Percentiles rank a stretch among this genome's conserved stretches.
Conservation (phyloP, 2,888 invertebrate genomes). For the Odontocolon sp. region DNA sequence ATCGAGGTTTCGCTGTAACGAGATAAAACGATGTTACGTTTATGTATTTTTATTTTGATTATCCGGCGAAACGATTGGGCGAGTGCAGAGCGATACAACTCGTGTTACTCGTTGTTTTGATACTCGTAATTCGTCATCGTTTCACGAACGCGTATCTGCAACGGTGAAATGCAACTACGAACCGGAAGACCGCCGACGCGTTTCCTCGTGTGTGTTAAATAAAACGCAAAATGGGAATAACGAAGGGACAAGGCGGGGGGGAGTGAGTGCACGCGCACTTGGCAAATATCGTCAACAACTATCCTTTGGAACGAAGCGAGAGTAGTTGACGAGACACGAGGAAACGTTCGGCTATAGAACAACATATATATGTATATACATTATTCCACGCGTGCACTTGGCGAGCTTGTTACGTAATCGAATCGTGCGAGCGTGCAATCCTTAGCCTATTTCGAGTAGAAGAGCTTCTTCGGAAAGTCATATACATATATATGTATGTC, state of each 20-base stretch:
- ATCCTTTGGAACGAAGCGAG: not conserved
- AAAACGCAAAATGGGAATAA: not conserved
- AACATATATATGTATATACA: not conserved
- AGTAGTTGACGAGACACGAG: slow-evolving; percentile 23
- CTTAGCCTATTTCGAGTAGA: slow-evolving; percentile 45
- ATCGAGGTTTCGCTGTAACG: not conserved
- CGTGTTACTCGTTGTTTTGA: not conserved
- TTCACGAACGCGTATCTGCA: not conserved
- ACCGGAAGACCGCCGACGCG: slow-evolving; percentile 10
- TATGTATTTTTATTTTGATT: not conserved
- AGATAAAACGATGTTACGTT: not conserved
- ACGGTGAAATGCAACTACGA: slow-evolving; percentile 16
- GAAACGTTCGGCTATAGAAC: slow-evolving; percentile 15
- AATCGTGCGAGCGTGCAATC: slow-evolving; percentile 25
- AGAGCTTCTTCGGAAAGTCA: not conserved
- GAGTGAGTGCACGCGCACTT: slow-evolving; percentile 44
- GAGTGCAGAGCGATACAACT: not conserved
- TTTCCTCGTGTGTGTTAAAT: not conserved
- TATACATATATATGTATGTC: not conserved
- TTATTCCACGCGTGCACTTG: slow-evolving; percentile 36
- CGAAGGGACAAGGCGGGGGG: not conserved
- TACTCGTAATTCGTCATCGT: slow-evolving; percentile 4
- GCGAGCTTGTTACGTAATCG: slow-evolving; percentile 30
- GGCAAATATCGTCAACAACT: slow-evolving; percentile 24
- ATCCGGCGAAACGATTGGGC: not conserved